Evolutionary conservation across 1,140 invertebrate genomes (phyloP).

Genomic region (Berghia stephanieae): DNA sequence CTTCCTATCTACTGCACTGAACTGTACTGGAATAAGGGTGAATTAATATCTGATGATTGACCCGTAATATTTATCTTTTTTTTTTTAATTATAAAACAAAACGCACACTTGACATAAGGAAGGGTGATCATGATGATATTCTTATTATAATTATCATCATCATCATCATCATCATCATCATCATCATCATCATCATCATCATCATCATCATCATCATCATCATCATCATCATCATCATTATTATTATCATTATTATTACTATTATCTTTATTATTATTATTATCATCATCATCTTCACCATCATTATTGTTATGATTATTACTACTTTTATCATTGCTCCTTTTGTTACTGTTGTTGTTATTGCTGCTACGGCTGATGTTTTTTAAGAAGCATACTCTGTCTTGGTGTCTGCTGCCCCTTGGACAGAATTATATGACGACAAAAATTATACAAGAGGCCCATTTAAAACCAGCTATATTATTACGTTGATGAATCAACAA

Average conservation of each 20-base stretch:
- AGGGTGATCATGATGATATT: background rate
- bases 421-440: too few relatives aligned
- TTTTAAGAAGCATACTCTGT: too few relatives aligned
- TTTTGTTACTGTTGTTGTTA: too few relatives aligned
- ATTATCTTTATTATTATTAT: background rate
- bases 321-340: too few relatives aligned
- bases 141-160: background rate
- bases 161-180: background rate
- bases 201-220: background rate
- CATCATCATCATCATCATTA: background rate
- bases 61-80: constrained; percentile 16
- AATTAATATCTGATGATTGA: background rate
- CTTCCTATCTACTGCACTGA: background rate
- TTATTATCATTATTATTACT: background rate
- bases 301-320: too few relatives aligned
- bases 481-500: too few relatives aligned
- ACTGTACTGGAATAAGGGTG: background rate
- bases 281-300: too few relatives aligned
- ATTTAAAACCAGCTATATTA: too few relatives aligned
- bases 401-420: too few relatives aligned
- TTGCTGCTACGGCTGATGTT: too few relatives aligned
- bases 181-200: background rate
- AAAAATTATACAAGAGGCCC: too few relatives aligned
- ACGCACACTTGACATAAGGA: background rate
- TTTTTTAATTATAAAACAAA: background rate